Evolutionary conservation across 1,140 invertebrate species (phyloP).

Genomic region (Drosophila parvula): DNA sequence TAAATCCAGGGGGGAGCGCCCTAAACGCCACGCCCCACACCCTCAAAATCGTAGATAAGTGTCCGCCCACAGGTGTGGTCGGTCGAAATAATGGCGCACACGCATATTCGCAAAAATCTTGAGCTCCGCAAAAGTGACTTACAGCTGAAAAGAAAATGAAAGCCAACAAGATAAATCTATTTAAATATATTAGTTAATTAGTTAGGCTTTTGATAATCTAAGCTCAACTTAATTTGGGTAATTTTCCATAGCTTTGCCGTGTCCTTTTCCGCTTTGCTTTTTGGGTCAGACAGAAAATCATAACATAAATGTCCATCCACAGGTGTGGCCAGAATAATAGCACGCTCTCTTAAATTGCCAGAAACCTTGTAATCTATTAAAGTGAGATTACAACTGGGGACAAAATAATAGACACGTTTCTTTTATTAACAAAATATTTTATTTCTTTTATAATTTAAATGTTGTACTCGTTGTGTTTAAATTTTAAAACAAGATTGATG

Average conservation of each 20-base stretch:
- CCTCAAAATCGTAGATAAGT: neutral
- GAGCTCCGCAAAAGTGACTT: neutral
- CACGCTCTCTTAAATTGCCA: conserved; percentile 4
- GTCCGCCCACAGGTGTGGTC: conserved; percentile 15
- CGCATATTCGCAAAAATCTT: conserved; percentile 4
- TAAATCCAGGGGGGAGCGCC: conserved; percentile 65
- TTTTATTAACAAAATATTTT: neutral
- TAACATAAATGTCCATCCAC: conserved; percentile 15
- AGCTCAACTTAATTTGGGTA: neutral
- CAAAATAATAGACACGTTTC: neutral
- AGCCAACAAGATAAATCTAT: neutral
- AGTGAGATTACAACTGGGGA: neutral
- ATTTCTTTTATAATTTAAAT: neutral
- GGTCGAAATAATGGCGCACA: conserved; percentile 13
- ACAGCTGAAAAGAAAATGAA: neutral
- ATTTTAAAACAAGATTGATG: too few species aligned
- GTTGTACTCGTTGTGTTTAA: too few species aligned
- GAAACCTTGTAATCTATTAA: conserved; percentile 9
- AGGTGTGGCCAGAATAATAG: conserved; percentile 10
- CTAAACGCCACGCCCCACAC: neutral
- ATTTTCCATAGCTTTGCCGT: neutral
- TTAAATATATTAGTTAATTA: neutral
- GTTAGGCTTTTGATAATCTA: neutral
- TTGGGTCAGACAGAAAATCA: conserved; percentile 16
- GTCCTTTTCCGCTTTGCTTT: conserved; percentile 17